Conservation (phyloP, 1,140 invertebrate species). For the Diachasma alloeum region DNA sequence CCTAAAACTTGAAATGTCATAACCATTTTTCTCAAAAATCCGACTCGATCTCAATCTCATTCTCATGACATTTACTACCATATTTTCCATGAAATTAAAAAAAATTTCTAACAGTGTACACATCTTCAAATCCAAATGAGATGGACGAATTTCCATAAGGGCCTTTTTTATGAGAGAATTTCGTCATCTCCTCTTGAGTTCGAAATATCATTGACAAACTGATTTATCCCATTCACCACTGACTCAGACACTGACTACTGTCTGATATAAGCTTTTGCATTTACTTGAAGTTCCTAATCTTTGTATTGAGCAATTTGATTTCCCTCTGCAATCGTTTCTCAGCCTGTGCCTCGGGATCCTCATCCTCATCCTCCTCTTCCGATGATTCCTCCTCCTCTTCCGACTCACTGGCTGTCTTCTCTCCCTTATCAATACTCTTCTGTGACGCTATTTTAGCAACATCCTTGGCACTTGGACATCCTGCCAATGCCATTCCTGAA, state of each 20-base stretch:
- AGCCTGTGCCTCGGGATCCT: conserved; percentile 67
- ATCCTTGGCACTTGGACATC: conserved; percentile 63
- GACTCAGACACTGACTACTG: too few relatives aligned
- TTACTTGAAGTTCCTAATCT: conserved; percentile 77
- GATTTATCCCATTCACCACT: too few relatives aligned
- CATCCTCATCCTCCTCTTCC: conserved; percentile 72
- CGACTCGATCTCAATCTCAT: too few relatives aligned
- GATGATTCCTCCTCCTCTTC: conserved; percentile 66
- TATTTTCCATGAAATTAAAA: too few relatives aligned
- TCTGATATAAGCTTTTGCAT: conserved; percentile 24
- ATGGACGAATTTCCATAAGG: too few relatives aligned
- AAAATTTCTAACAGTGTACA: too few relatives aligned
- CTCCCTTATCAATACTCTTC: conserved; percentile 57
- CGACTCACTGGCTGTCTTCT: conserved; percentile 27
- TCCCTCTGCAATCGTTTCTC: conserved; percentile 72
- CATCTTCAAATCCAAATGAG: background rate
- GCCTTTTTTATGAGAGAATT: too few relatives aligned
- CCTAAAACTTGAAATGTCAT: too few relatives aligned
- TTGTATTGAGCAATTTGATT: conserved; percentile 77
- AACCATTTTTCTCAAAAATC: too few relatives aligned
- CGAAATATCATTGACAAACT: too few relatives aligned
- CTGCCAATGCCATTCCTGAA: conserved; percentile 64
- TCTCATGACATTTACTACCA: too few relatives aligned
- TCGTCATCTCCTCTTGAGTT: too few relatives aligned
- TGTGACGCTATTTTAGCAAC: conserved; percentile 60